Evolutionary conservation across 2,888 invertebrate species (phyloP).

Genomic region (Cepaea hortensis): DNA sequence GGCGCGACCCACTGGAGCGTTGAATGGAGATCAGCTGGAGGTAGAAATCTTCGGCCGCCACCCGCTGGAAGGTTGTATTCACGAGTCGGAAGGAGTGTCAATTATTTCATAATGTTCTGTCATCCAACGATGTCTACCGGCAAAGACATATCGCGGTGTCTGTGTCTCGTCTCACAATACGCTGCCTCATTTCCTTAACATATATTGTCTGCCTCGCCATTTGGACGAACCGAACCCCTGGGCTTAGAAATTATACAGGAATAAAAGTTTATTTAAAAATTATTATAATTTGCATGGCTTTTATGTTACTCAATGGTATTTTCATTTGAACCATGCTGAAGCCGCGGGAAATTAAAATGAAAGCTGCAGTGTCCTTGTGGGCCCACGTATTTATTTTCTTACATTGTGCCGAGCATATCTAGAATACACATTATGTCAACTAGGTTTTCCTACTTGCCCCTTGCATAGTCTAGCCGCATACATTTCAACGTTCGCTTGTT

Average conservation of each 20-base stretch:
- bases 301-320: neutral
- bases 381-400: too few relatives aligned
- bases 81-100: slow-evolving; percentile 29
- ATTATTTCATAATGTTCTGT: slow-evolving; percentile 43
- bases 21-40: slow-evolving; percentile 20
- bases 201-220: slow-evolving; percentile 1
- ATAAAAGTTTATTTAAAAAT: neutral
- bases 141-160: neutral
- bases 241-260: slow-evolving; percentile 1
- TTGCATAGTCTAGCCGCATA: too few relatives aligned
- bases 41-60: slow-evolving; percentile 6
- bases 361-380: too few relatives aligned
- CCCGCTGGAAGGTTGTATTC: slow-evolving; percentile 7
- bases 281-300: neutral
- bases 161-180: neutral
- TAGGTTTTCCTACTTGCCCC: too few relatives aligned
- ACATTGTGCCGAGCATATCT: too few relatives aligned
- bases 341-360: too few relatives aligned
- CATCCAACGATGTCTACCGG: slow-evolving; percentile 18
- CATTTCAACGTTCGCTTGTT: too few relatives aligned
- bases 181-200: neutral
- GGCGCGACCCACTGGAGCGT: slow-evolving; percentile 18
- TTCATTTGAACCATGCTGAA: too few relatives aligned
- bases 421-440: too few relatives aligned
- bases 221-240: neutral